Evolutionary conservation across 1,140 invertebrate genomes (phyloP).

Genomic region (Trachymyrmex cornetzi): DNA sequence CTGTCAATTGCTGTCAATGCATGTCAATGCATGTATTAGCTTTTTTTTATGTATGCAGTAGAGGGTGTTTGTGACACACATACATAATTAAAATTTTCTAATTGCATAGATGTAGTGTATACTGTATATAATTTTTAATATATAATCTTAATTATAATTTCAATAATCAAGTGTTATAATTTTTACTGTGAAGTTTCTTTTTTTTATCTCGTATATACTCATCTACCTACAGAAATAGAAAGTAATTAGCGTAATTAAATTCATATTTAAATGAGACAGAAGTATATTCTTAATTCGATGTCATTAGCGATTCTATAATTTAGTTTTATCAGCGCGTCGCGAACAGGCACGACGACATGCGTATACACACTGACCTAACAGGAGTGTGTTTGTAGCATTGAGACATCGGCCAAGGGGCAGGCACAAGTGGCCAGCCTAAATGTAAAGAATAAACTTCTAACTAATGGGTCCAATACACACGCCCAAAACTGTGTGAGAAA

Average conservation of each 20-base stretch:
- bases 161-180: neutral
- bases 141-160: neutral
- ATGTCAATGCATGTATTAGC: neutral
- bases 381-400: conserved; percentile 85
- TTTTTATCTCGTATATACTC: neutral
- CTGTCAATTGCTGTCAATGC: neutral
- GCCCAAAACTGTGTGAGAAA: conserved; percentile 81
- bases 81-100: neutral
- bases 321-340: conserved; percentile 43
- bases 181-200: neutral
- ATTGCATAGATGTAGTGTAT: neutral
- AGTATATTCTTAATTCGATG: conserved; percentile 46
- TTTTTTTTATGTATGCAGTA: neutral
- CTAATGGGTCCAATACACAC: conserved; percentile 83
- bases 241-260: conserved; percentile 6
- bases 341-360: conserved; percentile 57
- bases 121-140: neutral
- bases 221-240: neutral
- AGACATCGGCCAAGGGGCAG: conserved; percentile 82
- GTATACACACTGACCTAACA: conserved; percentile 77
- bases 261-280: conserved; percentile 1
- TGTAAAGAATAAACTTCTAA: conserved; percentile 85
- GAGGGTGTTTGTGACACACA: neutral
- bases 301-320: conserved; percentile 49
- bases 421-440: conserved; percentile 82